Evolutionary conservation across 2,888 invertebrate species (phyloP), one percentile per base, ranked within the genome.

Genomic region (Lymantria monacha): DNA sequence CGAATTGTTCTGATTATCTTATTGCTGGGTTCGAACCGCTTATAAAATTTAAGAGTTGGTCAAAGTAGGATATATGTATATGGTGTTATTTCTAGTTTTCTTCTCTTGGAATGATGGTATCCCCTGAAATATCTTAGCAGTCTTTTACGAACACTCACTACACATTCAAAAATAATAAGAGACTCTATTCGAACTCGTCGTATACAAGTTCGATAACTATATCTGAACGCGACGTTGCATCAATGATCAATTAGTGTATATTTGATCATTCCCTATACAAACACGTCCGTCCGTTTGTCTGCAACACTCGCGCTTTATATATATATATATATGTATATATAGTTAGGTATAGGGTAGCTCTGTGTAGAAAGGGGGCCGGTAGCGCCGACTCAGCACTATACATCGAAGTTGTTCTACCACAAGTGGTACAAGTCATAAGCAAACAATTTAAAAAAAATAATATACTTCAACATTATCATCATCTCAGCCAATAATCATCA

Each of bases 331-430:
- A 5, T 22, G 22, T 22, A 5, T 22, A 22, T 22, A 22, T 22
- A 22, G 22, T 22, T 22, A 22, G 22, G 22, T 22, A 22, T 2
- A 2, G 22, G 22, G 2, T 22, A 22, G 22, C 33, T 10, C 12
- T 8, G 49, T 44, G 22, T 49, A 58, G 58, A 48, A 61, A n/a
- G n/a, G 51, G 51, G 57, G 55, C 48, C 10, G 59, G 58, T 58
- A 56, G 52, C 63, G 61, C 51, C 44, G 51, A 66, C 60, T 62
- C 47, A 55, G 55, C 63, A 59, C 63, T 60, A 58, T 49, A 55
- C 12, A 9, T 45, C 40, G 51, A 51, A 56, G 31, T 42, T 59
- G 53, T 57, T 59, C 56, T 58, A 56, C 15, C 44, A 33, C 7
- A 1, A 2, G 3, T n/a, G 31, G 12, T 7, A 11, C 44, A 40